Percentiles rank a stretch among this genome's conserved stretches.
Evolutionary conservation across 2,113 vertebrate species (phyloP).

Genomic region (Rhabdornis inornatus): DNA sequence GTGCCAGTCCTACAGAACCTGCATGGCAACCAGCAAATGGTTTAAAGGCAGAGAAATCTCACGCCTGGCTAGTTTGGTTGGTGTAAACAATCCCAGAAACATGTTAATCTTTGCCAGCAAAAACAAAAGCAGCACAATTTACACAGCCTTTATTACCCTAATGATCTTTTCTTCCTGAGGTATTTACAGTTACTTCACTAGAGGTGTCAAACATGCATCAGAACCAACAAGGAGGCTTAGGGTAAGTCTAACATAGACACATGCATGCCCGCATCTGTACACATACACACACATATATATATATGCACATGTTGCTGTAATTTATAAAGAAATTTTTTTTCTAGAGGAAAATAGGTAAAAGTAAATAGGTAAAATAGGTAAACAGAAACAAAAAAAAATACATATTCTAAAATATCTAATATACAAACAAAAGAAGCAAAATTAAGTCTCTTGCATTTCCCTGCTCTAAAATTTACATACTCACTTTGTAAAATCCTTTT

Average conservation of each 20-base stretch:
- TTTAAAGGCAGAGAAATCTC: neutral
- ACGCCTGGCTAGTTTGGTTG: neutral
- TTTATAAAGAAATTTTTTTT: neutral
- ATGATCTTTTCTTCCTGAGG: neutral
- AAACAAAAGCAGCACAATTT: neutral
- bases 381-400: neutral
- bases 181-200: neutral
- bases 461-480: neutral
- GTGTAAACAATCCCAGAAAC: neutral
- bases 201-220: neutral
- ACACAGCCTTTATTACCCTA: neutral
- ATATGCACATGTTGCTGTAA: neutral
- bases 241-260: neutral
- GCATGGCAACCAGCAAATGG: neutral
- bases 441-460: neutral
- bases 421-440: neutral
- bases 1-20: neutral
- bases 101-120: neutral
- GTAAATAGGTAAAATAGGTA: neutral
- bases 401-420: neutral
- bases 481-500: neutral
- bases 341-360: neutral
- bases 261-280: neutral
- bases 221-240: neutral
- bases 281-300: neutral